phyloP scores from a whole-genome alignment of 2,113 vertebrate genomes.

The Poeciliopsis retropinna region DNA sequence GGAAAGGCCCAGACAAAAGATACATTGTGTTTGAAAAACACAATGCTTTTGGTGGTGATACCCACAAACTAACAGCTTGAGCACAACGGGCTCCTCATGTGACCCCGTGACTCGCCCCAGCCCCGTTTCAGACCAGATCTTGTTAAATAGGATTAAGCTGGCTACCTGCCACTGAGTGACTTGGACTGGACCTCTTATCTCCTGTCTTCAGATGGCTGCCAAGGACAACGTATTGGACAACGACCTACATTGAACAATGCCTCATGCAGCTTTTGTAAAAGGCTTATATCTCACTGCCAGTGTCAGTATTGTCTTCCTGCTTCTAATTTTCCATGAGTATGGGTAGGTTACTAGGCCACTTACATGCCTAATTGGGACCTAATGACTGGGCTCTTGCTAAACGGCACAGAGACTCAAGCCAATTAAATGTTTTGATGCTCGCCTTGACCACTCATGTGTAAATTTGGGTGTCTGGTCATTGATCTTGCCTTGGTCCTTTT shows the following conservation, averaged over 20 bases:
- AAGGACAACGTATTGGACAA: constrained; percentile 67
- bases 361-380: constrained; percentile 61
- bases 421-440: constrained; percentile 50
- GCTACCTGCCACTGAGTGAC: constrained; percentile 72
- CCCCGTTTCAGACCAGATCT: constrained; percentile 62
- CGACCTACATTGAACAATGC: constrained; percentile 72
- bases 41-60: constrained; percentile 5
- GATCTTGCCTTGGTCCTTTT: not conserved
- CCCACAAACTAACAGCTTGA: constrained; percentile 42
- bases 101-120: constrained; percentile 57
- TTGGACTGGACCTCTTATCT: constrained; percentile 71
- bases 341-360: constrained; percentile 46
- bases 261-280: constrained; percentile 31
- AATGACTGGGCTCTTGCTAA: constrained; percentile 51
- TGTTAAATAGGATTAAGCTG: constrained; percentile 76
- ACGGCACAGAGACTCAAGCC: constrained; percentile 44
- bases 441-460: not conserved
- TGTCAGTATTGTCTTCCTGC: constrained; percentile 13
- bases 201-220: constrained; percentile 66
- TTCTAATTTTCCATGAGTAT: constrained; percentile 48
- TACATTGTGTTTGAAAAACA: not conserved
- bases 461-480: not conserved
- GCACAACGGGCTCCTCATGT: constrained; percentile 52
- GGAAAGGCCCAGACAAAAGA: not conserved
- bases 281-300: not conserved